These are phyloP conservation scores for Heliconius charithonia DNA, from an alignment of 2,888 invertebrate genomes.

Conservation along the genomic window DNA sequence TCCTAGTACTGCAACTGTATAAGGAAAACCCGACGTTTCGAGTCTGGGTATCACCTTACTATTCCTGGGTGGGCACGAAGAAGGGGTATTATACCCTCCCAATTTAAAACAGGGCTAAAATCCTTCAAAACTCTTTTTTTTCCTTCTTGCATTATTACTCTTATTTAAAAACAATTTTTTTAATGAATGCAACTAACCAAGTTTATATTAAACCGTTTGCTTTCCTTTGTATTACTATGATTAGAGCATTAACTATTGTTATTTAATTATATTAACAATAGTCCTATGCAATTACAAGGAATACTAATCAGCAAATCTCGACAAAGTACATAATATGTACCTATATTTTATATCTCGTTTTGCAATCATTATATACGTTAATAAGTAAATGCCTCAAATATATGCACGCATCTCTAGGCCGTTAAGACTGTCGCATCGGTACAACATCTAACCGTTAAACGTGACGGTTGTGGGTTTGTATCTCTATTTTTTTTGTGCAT, in stretches of 20 bases:
- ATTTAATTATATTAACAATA: constrained; percentile 4
- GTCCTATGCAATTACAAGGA: not conserved
- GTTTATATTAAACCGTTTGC: not conserved
- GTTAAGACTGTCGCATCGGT: not conserved
- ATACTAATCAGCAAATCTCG: not conserved
- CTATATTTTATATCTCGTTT: not conserved
- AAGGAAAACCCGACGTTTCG: too few species aligned
- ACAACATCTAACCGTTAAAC: not conserved
- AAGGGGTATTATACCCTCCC: too few species aligned
- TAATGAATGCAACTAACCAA: not conserved
- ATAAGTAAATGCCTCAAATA: not conserved
- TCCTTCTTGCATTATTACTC: too few species aligned
- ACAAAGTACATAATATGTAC: not conserved
- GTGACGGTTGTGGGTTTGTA: too few species aligned
- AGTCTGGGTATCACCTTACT: too few species aligned
- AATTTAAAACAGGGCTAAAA: too few species aligned
- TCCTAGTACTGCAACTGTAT: too few species aligned
- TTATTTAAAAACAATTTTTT: not conserved
- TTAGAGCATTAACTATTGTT: not conserved
- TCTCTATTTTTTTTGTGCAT: too few species aligned
- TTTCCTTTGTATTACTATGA: not conserved
- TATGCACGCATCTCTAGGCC: not conserved
- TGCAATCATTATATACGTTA: not conserved
- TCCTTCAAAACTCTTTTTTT: too few species aligned
- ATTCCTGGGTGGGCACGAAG: too few species aligned